Conservation (phyloP, 2,797 vertebrate species). For the Euthynnus affinis region DNA sequence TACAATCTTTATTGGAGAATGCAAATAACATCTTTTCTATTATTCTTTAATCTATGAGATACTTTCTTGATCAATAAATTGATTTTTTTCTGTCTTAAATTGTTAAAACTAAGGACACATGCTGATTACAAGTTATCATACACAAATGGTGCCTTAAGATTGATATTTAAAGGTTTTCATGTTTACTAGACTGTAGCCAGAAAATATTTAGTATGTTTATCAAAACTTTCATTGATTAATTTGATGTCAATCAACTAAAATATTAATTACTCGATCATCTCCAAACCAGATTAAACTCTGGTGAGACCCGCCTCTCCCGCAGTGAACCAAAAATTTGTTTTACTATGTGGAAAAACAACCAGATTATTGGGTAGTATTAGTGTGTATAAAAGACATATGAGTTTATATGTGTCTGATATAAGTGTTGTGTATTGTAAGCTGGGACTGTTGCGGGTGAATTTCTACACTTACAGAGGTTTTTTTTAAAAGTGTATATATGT, state of each 20-base stretch:
- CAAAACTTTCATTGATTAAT: background rate
- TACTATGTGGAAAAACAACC: background rate
- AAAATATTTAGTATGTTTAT: background rate
- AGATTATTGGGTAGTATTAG: background rate
- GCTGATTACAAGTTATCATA: background rate
- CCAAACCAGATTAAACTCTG: background rate
- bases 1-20: background rate
- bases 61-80: background rate
- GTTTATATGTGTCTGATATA: background rate
- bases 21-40: background rate
- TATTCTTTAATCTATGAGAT: background rate
- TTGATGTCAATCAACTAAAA: background rate
- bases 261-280: background rate
- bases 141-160: background rate
- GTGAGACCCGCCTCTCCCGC: background rate
- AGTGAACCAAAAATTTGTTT: background rate
- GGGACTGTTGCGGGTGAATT: background rate
- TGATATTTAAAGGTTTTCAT: background rate
- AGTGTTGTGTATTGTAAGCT: background rate
- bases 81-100: background rate
- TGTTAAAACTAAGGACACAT: background rate
- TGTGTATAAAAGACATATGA: background rate
- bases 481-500: slow-evolving; percentile 6
- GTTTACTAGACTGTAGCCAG: background rate
- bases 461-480: background rate